Evolutionary conservation across 2,888 invertebrate genomes (phyloP).

Genomic region (Dimorphilus gyrociliatus): DNA sequence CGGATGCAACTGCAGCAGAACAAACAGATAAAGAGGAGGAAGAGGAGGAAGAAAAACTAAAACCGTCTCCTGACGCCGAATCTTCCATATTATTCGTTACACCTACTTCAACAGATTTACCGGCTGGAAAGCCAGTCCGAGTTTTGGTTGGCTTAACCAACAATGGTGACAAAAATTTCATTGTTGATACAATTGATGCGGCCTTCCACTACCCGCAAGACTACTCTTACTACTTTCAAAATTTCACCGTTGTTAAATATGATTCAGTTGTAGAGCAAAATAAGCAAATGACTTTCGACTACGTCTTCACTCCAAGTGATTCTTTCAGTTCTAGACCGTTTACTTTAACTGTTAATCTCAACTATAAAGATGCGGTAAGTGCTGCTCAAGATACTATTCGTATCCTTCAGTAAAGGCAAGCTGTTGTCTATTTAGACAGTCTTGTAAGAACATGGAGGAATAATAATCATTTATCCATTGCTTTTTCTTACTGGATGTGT

Average conservation of each 20-base stretch:
- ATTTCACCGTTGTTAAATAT: conserved; percentile 79
- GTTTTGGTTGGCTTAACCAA: conserved; percentile 90
- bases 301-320: conserved; percentile 85
- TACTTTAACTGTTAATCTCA: conserved; percentile 76
- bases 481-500: too few species aligned
- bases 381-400: conserved; percentile 2
- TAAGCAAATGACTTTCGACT: conserved; percentile 82
- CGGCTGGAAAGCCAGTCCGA: conserved; percentile 78
- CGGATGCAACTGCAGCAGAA: conserved; percentile 13
- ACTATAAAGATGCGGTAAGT: conserved; percentile 63
- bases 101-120: conserved; percentile 51
- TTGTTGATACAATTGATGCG: conserved; percentile 81
- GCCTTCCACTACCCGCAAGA: conserved; percentile 98
- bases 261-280: conserved; percentile 71
- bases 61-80: conserved; percentile 73
- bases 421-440: too few species aligned
- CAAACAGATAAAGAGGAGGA: conserved; percentile 25
- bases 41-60: conserved; percentile 35
- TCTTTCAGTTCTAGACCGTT: conserved; percentile 92
- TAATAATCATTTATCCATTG: too few species aligned
- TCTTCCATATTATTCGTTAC: conserved; percentile 64
- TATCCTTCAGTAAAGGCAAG: too few species aligned
- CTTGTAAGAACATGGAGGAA: background rate
- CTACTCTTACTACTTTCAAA: conserved; percentile 92
- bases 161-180: conserved; percentile 68